Conservation (phyloP, 2,113 vertebrate species). For the Macrotus californicus region DNA sequence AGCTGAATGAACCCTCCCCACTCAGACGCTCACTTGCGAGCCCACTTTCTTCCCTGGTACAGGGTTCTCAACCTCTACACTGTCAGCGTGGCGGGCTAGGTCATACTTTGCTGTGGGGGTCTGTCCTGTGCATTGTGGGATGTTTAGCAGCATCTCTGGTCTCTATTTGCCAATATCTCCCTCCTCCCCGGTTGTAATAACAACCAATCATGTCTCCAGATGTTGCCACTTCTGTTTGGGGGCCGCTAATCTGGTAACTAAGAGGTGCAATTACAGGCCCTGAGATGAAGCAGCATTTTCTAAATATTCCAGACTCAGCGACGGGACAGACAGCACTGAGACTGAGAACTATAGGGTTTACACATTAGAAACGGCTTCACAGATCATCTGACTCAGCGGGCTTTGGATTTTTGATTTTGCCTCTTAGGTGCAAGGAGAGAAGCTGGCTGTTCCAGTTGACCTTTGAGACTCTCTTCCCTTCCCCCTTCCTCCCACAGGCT, state of each 20-base stretch:
- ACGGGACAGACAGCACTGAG: neutral
- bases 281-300: neutral
- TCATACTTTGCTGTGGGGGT: neutral
- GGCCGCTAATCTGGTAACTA: neutral
- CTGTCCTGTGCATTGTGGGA: too few relatives aligned
- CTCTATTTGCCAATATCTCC: neutral
- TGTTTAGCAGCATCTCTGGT: neutral
- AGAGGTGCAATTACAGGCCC: neutral
- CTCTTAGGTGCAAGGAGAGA: neutral
- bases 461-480: neutral
- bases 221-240: neutral
- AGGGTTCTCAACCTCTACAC: neutral
- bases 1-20: neutral
- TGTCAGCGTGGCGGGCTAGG: neutral
- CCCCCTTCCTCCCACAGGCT: fast-evolving
- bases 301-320: neutral
- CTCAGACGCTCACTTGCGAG: neutral
- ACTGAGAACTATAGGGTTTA: neutral
- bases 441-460: neutral
- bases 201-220: neutral
- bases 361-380: neutral
- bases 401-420: neutral
- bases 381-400: neutral
- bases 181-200: neutral
- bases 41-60: neutral